Conservation (phyloP, 2,113 vertebrate species). For the Clarias magur region DNA sequence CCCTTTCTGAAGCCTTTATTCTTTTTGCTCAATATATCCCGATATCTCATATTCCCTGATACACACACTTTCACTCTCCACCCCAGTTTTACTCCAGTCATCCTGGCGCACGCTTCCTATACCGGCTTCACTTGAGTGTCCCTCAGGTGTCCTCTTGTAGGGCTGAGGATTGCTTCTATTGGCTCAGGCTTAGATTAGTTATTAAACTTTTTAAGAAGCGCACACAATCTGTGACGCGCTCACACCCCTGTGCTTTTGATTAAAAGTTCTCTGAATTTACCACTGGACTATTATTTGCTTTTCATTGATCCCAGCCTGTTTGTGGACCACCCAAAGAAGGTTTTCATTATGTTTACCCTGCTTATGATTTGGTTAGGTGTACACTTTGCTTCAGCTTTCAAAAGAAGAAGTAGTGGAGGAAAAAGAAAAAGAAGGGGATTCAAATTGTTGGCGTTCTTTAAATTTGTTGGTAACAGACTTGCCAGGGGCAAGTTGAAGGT, state of each 20-base stretch:
- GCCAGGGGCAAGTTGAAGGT: background rate
- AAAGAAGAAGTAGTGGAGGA: too few species aligned
- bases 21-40: background rate
- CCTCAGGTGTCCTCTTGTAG: constrained; percentile 35
- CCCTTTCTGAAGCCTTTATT: constrained; percentile 7
- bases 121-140: constrained; percentile 42
- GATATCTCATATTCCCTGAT: background rate
- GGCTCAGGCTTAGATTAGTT: constrained; percentile 16
- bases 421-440: background rate
- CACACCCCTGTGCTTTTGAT: background rate
- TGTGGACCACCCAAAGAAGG: background rate
- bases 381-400: constrained; percentile 36
- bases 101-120: constrained; percentile 22
- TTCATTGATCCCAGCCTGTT: background rate
- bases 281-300: background rate
- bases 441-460: constrained; percentile 39
- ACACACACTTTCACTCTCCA: background rate
- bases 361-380: background rate
- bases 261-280: background rate
- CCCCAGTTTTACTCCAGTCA: constrained; percentile 4
- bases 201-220: constrained; percentile 4
- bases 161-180: constrained; percentile 29
- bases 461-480: constrained; percentile 32
- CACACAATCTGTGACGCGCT: background rate
- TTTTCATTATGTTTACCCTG: background rate